Evolutionary conservation across 2,797 vertebrate species (phyloP).

Genomic region (Aplochiton taeniatus): DNA sequence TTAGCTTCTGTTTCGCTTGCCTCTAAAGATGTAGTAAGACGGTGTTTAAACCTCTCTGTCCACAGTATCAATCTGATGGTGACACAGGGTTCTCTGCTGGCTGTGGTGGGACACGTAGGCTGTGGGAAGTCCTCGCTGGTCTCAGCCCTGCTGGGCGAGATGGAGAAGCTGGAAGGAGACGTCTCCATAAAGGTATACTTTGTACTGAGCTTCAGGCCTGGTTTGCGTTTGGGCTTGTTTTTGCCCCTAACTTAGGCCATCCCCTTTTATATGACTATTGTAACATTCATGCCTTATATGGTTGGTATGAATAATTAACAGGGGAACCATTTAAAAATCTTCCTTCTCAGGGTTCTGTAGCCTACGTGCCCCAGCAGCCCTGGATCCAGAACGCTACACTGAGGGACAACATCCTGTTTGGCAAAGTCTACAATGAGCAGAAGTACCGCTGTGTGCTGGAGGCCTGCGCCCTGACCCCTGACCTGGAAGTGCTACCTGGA

Average conservation of each 20-base stretch:
- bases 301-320: no score
- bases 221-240: neutral
- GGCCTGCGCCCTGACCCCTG: constrained; percentile 87
- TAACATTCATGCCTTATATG: no score
- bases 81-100: constrained; percentile 88
- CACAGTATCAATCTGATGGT: constrained; percentile 75
- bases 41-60: neutral
- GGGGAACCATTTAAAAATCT: no score
- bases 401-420: constrained; percentile 95
- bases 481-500: constrained; percentile 91
- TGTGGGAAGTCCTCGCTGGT: constrained; percentile 95
- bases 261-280: no score
- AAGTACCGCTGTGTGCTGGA: constrained; percentile 85
- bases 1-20: neutral
- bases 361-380: constrained; percentile 95
- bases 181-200: constrained; percentile 84
- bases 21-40: neutral
- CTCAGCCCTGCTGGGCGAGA: constrained; percentile 92
- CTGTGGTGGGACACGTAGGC: constrained; percentile 92
- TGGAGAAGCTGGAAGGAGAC: constrained; percentile 92
- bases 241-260: neutral
- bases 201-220: neutral
- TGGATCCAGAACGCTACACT: constrained; percentile 96
- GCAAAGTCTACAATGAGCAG: constrained; percentile 77
- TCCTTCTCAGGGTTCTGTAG: constrained; percentile 88